Base-by-base conservation (phyloP, 2,113 vertebrate genomes). In the Thamnaconus septentrionalis region DNA sequence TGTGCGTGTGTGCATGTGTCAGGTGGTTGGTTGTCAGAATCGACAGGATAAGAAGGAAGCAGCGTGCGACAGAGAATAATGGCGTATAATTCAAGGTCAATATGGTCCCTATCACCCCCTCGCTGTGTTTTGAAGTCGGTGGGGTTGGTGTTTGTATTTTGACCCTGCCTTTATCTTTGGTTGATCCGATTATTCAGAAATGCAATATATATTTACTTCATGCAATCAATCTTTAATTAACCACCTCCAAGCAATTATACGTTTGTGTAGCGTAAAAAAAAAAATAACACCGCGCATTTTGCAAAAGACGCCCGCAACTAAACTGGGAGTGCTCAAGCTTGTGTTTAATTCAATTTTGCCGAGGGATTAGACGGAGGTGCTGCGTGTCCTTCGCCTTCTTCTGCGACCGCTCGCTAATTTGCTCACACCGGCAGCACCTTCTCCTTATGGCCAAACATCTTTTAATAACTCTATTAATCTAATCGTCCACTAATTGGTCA, bases 61-160 rank as follows among this genome's bases (percentile, higher is more conserved):
- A 78, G 88, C 83, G 92, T 87, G 90, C 93, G 93, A 93, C 94
- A 91, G 85, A 93, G 91, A 31, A 31, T 31, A 91, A 89, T 90
- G 88, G 88, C 64, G 65, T 85, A 86, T 90, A 70, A 80, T 85
- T 70, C 81, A 88, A 87, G 87, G 92, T 94, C 92, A 84, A 89
- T 91, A 90, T 59, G 76, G 61, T 59, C 73, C 41, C 56, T 78
- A 75, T 81, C 64, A 75, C 64, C 66, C 59, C 74, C 70, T 78
- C 64, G 66, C 68, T 78, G 61, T 64, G 12, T 52, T 59, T 31
- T 53, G 61, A 60, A n/a, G 8, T n/a, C 1, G 48, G 48, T 2
- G 18, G 42, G 64, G 64, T 69, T 53, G 65, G 53, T 61, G 59
- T 49, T 53, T 71, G 63, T 73, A 70, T 84, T 81, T 74, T 84